Percentiles rank a stretch among this genome's conserved stretches.
Evolutionary conservation across 1,140 invertebrate species (phyloP).

Genomic region (Caerostris extrusa): DNA sequence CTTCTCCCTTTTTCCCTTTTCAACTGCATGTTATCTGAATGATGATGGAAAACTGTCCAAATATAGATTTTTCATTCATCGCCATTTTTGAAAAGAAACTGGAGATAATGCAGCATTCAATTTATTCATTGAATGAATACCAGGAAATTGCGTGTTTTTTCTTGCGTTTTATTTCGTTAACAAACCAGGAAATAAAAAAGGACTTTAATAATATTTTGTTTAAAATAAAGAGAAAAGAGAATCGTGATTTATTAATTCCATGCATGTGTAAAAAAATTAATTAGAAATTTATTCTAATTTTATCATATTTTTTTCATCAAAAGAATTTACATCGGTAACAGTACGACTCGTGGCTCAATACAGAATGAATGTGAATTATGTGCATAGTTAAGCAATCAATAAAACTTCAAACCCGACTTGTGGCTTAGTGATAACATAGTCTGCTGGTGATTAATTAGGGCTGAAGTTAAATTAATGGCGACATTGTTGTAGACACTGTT

Average conservation of each 20-base stretch:
- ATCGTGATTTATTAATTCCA: not conserved
- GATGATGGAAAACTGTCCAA: not conserved
- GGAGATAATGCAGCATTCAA: not conserved
- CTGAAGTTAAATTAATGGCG: no score
- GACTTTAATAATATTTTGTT: not conserved
- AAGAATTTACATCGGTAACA: no score
- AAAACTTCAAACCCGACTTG: no score
- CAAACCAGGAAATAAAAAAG: not conserved
- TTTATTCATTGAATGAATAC: not conserved
- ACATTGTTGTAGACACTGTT: no score
- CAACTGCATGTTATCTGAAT: not conserved
- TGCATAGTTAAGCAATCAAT: no score
- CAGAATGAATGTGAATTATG: no score
- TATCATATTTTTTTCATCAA: no score
- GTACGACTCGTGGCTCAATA: no score
- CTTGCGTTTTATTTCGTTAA: not conserved
- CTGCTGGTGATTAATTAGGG: no score
- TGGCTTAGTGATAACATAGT: no score
- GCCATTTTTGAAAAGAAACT: not conserved
- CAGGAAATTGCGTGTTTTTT: not conserved
- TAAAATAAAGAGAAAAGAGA: not conserved
- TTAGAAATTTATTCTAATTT: no score
- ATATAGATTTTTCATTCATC: not conserved
- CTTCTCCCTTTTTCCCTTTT: not conserved
- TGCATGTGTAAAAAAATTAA: no score